Evolutionary conservation across 2,113 vertebrate species (phyloP).

Genomic region (Zosterops hypoxanthus): DNA sequence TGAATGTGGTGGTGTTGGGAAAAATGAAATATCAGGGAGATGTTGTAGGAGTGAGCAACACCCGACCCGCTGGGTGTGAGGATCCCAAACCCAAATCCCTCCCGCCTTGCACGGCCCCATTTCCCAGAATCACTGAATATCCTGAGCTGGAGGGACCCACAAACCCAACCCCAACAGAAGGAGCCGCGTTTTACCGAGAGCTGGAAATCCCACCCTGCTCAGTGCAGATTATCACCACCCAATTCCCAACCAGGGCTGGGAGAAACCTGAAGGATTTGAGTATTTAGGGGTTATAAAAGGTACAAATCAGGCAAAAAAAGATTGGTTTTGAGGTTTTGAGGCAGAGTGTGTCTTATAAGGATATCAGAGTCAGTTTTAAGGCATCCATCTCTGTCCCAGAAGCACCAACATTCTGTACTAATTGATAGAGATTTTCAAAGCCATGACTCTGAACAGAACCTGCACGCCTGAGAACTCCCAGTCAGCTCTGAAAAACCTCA

Average conservation of each 20-base stretch:
- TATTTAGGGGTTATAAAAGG: not conserved
- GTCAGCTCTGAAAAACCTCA: not conserved
- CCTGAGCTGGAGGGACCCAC: not conserved
- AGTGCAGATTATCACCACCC: not conserved
- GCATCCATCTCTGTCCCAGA: not conserved
- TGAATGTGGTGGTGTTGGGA: no score
- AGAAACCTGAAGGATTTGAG: not conserved
- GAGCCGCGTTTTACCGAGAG: not conserved
- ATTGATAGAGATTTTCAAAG: not conserved
- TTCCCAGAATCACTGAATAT: not conserved
- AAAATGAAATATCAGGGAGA: no score
- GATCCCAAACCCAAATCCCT: not conserved
- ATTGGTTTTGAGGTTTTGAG: not conserved
- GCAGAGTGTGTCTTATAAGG: not conserved
- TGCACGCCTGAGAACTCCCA: not conserved
- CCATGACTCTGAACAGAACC: not conserved
- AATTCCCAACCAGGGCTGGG: not conserved
- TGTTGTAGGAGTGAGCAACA: not conserved
- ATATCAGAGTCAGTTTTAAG: not conserved
- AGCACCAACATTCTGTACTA: not conserved
- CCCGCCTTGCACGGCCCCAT: not conserved
- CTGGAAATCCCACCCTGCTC: conserved; percentile 7
- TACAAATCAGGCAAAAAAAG: not conserved
- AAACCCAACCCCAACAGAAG: not conserved
- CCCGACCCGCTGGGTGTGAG: conserved; percentile 6